These are phyloP conservation scores for Leptinotarsa juncta DNA, from an alignment of 2,888 invertebrate species.

Conservation along the genomic window DNA sequence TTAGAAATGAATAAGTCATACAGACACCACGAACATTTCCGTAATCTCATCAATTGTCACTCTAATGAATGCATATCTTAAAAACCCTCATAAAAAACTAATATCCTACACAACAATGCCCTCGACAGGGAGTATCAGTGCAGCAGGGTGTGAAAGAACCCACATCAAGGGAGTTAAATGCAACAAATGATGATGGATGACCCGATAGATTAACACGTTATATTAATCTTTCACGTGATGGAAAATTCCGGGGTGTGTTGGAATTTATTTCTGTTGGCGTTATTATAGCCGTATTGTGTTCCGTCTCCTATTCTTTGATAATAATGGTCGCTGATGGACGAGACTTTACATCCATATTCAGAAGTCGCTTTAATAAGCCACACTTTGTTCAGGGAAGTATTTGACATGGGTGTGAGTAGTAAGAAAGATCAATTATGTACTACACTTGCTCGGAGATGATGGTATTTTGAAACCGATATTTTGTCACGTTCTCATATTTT, in stretches of 20 bases:
- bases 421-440: constrained; percentile 13
- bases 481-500: neutral
- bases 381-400: constrained; percentile 14
- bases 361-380: constrained; percentile 20
- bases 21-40: no score
- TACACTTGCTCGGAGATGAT: neutral
- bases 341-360: constrained; percentile 17
- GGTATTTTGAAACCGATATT: neutral
- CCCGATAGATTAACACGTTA: constrained; percentile 60
- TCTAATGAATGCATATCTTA: neutral
- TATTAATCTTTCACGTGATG: constrained; percentile 57
- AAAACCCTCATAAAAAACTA: constrained; percentile 28
- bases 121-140: constrained; percentile 43
- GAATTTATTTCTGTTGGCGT: constrained; percentile 20
- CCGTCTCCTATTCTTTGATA: constrained; percentile 14
- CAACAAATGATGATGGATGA: constrained; percentile 63
- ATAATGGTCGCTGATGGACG: constrained; percentile 18
- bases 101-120: constrained; percentile 22
- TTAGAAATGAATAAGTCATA: no score
- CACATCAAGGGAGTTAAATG: constrained; percentile 50
- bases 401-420: constrained; percentile 15
- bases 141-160: constrained; percentile 49
- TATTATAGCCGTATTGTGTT: constrained; percentile 11
- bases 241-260: constrained; percentile 18
- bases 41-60: neutral